Evolutionary conservation across 1,140 invertebrate genomes (phyloP), one percentile per base, ranked within the genome.

Genomic region (Caenorhabditis remanei): DNA sequence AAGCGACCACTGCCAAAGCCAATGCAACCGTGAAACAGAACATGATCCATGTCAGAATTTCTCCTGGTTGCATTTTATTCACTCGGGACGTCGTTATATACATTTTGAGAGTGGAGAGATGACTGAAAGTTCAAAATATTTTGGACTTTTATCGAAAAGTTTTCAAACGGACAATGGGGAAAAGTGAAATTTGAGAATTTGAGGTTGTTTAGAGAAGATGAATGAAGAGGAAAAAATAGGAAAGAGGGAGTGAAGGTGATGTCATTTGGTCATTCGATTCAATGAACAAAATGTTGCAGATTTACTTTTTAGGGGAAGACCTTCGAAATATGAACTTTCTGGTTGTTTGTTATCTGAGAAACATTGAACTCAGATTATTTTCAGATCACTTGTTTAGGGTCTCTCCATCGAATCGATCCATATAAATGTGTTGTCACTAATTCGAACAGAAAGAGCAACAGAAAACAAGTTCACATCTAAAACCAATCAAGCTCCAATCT

Each of bases 11-110:
- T 13, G 46, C 71, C 11, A 79, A 40, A 21, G 71, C 71, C 46
- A 79, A 50, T 14, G 71, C 71, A 24, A 79, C 71, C 11, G 71
- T 79, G 71, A 79, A 79, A 24, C 71, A 79, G 46, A 79, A 79
- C 71, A 79, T 79, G 24, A 79, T 79, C 71, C 71, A 79, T 9
- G 71, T 79, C 46, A 79, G 46, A 50, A 79, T 53, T n/a, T 79
- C 71, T 21, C 71, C 71, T 1, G 71, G 71, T 19, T 79, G 71
- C 71, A 79, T 79, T 50, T 79, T 79, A 14, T 50, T 53, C n/a
- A 79, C 71, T 79, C 71, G 43, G 11, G 71, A 48, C n/a, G 71
- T 79, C n/a, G 71, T 79, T 79, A 79, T 79, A n/a, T 79, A 79
- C 71, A 79, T 79, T 50, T 19, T n/a, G 9, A 61, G 50, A 21